These are phyloP conservation scores for Carassius auratus DNA, from an alignment of 2,113 vertebrate genomes.

Conservation along the genomic window DNA sequence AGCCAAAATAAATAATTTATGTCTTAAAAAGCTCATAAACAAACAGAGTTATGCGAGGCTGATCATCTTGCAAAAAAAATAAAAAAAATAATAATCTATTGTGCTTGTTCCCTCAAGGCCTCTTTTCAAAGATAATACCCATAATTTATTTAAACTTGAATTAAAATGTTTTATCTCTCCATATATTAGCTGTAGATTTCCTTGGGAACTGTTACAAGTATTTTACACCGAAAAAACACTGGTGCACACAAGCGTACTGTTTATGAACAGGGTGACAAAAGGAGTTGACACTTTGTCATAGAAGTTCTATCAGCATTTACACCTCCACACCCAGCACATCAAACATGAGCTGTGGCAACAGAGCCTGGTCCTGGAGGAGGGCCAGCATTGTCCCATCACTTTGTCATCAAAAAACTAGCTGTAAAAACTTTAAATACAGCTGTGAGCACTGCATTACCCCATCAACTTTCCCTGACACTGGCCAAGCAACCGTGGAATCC, in stretches of 20 bases:
- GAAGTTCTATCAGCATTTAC: conserved; percentile 55
- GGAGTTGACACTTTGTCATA: not conserved
- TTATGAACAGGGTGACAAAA: not conserved
- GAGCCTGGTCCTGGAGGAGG: conserved; percentile 66
- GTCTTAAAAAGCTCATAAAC: conserved; percentile 27
- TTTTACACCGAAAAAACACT: not conserved
- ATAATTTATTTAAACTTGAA: too few relatives aligned
- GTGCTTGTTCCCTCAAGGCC: conserved; percentile 3
- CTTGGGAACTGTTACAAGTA: not conserved
- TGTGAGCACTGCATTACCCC: conserved; percentile 12
- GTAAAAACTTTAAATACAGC: conserved; percentile 68
- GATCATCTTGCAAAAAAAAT: not conserved
- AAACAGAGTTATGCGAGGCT: conserved; percentile 3
- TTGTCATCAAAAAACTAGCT: conserved; percentile 73
- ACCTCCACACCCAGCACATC: conserved; percentile 71
- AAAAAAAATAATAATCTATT: too few relatives aligned
- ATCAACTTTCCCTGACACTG: conserved; percentile 22
- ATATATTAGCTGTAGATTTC: not conserved
- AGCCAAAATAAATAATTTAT: conserved; percentile 48
- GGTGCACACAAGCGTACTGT: not conserved
- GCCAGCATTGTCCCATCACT: conserved; percentile 72
- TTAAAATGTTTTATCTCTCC: not conserved
- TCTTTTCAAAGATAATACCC: too few relatives aligned
- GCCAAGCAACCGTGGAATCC: conserved; percentile 18
- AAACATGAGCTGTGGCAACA: conserved; percentile 73